These are phyloP conservation scores for Spodoptera littoralis DNA, from an alignment of 2,888 invertebrate species.

Conservation along the genomic window DNA sequence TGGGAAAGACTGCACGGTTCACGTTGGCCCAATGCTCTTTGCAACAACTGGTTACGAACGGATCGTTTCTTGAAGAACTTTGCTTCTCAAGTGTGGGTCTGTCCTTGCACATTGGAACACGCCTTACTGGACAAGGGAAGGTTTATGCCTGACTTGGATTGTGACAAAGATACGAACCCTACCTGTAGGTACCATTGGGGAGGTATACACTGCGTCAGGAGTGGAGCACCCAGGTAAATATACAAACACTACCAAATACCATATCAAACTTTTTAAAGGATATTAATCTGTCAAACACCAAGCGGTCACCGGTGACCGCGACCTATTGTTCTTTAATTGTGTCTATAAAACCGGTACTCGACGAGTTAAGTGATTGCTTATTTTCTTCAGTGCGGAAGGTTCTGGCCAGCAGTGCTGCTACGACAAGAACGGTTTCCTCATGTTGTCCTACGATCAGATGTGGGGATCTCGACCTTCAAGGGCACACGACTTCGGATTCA, in stretches of 20 bases:
- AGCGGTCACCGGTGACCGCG: no score
- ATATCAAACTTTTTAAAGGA: no score
- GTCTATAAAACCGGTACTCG: no score
- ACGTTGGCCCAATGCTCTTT: slow-evolving; percentile 95
- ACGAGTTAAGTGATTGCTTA: not conserved
- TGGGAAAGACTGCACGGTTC: slow-evolving; percentile 95
- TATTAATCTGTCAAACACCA: no score
- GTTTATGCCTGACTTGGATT: slow-evolving; percentile 96
- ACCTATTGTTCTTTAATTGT: no score
- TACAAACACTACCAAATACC: no score
- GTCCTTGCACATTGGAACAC: slow-evolving; percentile 97
- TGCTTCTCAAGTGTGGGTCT: slow-evolving; percentile 94
- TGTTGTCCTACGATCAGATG: slow-evolving; percentile 98
- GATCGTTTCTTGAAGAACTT: slow-evolving; percentile 95
- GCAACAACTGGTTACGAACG: slow-evolving; percentile 96
- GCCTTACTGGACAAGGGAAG: slow-evolving; percentile 97
- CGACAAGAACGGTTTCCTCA: slow-evolving; percentile 96
- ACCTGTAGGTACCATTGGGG: slow-evolving; percentile 96
- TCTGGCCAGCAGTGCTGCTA: slow-evolving; percentile 99
- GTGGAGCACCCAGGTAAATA: slow-evolving; percentile 95
- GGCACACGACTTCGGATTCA: slow-evolving; percentile 96
- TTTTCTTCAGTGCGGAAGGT: slow-evolving; percentile 92
- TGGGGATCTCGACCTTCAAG: slow-evolving; percentile 96
- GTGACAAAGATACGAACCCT: slow-evolving; percentile 97
- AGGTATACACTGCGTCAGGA: slow-evolving; percentile 97